Base-by-base conservation (phyloP, 2,797 vertebrate genomes). In the Esox lucius region DNA sequence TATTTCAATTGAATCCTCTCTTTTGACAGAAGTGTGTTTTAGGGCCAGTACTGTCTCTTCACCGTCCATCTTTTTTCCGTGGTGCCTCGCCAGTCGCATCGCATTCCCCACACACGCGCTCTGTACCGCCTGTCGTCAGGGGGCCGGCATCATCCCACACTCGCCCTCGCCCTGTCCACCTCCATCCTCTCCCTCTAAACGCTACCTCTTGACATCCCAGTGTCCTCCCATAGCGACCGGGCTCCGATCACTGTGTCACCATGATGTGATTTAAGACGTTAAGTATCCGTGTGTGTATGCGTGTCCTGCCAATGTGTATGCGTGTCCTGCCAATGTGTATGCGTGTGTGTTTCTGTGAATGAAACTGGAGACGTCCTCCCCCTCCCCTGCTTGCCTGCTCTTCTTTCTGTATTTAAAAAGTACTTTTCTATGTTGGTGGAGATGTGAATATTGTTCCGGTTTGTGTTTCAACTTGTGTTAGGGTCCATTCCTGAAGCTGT, bases 391-490 rank as follows among this genome's bases (percentile, higher is more conserved):
- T 42, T 39, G 24, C 33, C n/a, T 74, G 15, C 66, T 75, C 70
- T 49, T 22, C 75, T 75, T n/a, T 69, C 11, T 42, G 22, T 69
- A 8, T 48, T 49, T 28, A 16, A 1, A 28, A 11, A 31, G 13
- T 33, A 64, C 16, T 8, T 31, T 16, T 19, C 0, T 65, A 17
- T 15, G 26, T 64, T 31, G 28, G 61, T 9, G 31, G 24, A 15
- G 9, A 8, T 73, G 68, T 75, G 22, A 59, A 51, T 56, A 19
- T 74, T 24, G 16, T 49, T 82, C 76, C 59, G 68, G 74, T 71
- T 86, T 78, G 66, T 78, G 74, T 78, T 74, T 78, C 70, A 73
- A 19, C 53, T 78, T 75, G 33, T 79, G 19, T 79, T 77, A 78
- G 39, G 66, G 33, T 73, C 17, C n/a, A 16, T 7, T n/a, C 73